Conservation (phyloP, 2,888 invertebrate species). For the Drosophila recens region DNA sequence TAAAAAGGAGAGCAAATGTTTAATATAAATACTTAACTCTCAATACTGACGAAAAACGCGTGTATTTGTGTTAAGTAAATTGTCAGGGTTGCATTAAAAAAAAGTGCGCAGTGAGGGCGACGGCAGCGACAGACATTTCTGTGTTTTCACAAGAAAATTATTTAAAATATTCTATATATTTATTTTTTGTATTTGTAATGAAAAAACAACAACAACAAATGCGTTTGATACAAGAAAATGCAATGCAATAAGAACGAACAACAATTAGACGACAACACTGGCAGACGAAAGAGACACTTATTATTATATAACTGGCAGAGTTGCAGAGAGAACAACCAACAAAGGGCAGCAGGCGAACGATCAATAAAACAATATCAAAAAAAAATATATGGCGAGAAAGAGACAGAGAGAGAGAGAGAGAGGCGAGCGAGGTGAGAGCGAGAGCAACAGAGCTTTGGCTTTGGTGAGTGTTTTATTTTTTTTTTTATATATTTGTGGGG, state of each 20-base stretch:
- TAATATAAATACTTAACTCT: not conserved
- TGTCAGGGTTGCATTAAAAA: constrained; percentile 45
- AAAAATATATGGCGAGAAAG: not conserved
- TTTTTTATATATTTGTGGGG: not conserved
- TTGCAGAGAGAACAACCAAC: constrained; percentile 2
- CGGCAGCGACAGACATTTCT: constrained; percentile 73
- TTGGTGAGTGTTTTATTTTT: constrained; percentile 5
- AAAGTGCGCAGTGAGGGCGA: constrained; percentile 59
- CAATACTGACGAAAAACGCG: not conserved
- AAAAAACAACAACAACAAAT: constrained; percentile 76
- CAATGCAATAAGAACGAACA: constrained; percentile 68
- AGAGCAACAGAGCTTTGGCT: constrained; percentile 4
- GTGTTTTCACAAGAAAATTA: constrained; percentile 21
- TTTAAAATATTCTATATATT: constrained; percentile 1
- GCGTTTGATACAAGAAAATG: constrained; percentile 56
- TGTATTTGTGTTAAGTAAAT: constrained; percentile 26
- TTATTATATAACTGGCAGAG: constrained; percentile 8
- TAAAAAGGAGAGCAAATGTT: constrained; percentile 53
- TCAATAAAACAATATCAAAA: constrained; percentile 1
- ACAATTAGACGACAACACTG: constrained; percentile 71
- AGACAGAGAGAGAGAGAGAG: constrained; percentile 10
- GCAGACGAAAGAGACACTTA: constrained; percentile 57
- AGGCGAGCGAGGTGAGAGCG: constrained; percentile 19
- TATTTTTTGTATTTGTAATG: constrained; percentile 36
- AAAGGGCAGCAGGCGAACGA: constrained; percentile 31